Base-by-base conservation (phyloP, 2,888 invertebrate genomes). In the Nephrocerus scutellatus region DNA sequence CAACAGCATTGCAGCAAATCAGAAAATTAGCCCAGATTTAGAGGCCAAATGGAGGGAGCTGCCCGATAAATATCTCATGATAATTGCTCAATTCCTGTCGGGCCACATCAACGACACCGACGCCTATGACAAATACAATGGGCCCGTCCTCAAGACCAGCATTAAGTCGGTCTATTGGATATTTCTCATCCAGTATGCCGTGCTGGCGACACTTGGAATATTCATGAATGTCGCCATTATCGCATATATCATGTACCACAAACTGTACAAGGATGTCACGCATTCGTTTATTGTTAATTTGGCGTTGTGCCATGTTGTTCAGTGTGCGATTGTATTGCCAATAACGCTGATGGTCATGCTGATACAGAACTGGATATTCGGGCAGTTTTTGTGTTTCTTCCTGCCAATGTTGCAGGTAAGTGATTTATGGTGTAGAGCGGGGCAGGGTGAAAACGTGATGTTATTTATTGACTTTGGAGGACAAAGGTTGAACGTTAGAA, bases 361-460 rank as follows among this genome's bases (percentile, higher is more conserved):
- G 24, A 70, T 82, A 41, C 77, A 80, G 56, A 82, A 83, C 59
- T 83, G 82, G 82, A 71, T 82, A 43, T 77, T 82, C 51, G 83
- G 83, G 6, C 76, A 79, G 51, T 75, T 82, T 49, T 60, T 83
- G 44, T 84, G 84, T 64, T 80, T 75, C 57, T 79, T 81, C 56
- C 58, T 82, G 48, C 83, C 84, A 1, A 81, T 84, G 77, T 57
- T 83, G 51, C 84, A 83, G 74, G 80, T 80, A 56, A 66, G 72
- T 60, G 25, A 10, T 13, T 31, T 36, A 44, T 49, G 41, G 36
- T 22, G 30, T 19, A n/a, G n/a, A n/a, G n/a, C n/a, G n/a, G n/a
- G n/a, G n/a, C n/a, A n/a, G n/a, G n/a, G n/a, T n/a, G n/a, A n/a
- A n/a, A n/a, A n/a, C n/a, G n/a, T n/a, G n/a, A n/a, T n/a, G n/a